Conservation (phyloP, 2,113 vertebrate species). For the Jacana jacana region DNA sequence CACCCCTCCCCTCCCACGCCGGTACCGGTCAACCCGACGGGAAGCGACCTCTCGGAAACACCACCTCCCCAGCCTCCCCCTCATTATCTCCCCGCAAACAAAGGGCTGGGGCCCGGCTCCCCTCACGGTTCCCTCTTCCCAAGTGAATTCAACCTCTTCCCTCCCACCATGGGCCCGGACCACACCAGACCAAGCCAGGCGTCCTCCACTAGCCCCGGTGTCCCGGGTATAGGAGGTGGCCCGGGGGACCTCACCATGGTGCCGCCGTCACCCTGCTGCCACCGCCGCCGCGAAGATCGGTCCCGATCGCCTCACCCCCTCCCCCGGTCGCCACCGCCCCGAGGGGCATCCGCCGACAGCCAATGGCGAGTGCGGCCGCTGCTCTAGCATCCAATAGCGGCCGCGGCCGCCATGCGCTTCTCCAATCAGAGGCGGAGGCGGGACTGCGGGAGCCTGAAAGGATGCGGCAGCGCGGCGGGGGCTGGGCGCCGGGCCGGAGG, state of each 20-base stretch:
- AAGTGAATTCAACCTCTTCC: not conserved
- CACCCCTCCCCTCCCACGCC: not conserved
- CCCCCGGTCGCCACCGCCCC: not conserved
- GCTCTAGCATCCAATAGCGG: conserved; percentile 29
- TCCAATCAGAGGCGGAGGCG: conserved; percentile 54
- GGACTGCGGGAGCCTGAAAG: not conserved
- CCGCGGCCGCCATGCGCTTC: not conserved
- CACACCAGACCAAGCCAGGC: too few species aligned
- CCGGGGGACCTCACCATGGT: not conserved
- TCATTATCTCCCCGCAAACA: not conserved
- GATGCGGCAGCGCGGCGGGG: not conserved
- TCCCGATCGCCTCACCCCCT: not conserved
- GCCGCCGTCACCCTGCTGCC: not conserved
- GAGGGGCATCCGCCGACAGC: conserved; percentile 40
- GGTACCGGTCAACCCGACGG: not conserved
- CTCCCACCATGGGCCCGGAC: not conserved
- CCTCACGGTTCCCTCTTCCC: not conserved
- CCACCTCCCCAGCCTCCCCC: not conserved
- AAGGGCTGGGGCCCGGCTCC: not conserved
- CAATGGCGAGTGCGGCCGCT: conserved; percentile 37
- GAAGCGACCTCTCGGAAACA: not conserved
- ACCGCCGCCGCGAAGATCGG: not conserved
- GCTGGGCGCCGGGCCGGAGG: not conserved
- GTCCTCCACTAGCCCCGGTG: too few species aligned
- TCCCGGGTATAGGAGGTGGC: not conserved